Conservation (phyloP, 2,797 vertebrate genomes). For the Stomatorhinus walkeri region DNA sequence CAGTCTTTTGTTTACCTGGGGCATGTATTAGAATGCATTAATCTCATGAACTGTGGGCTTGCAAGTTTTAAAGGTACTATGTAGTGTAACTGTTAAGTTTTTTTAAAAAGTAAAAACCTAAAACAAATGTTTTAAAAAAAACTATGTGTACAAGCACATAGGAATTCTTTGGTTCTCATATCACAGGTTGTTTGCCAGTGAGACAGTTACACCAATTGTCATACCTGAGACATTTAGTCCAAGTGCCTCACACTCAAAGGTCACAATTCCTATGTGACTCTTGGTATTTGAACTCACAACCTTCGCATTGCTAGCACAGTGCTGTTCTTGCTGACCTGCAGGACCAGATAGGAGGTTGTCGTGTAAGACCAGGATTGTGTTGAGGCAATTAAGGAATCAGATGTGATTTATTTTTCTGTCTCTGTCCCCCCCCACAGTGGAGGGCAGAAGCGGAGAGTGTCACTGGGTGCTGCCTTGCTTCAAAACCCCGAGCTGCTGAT, state of each 20-base stretch:
- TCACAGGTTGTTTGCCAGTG: neutral
- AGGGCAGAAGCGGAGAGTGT: conserved; percentile 63
- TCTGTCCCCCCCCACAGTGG: conserved; percentile 45
- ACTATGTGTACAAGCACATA: neutral
- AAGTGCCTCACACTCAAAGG: neutral
- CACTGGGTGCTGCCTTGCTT: conserved; percentile 65
- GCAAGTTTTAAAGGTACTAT: neutral
- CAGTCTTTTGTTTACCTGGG: neutral
- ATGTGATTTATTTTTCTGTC: neutral
- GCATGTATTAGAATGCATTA: neutral
- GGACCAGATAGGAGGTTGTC: neutral
- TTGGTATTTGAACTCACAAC: neutral
- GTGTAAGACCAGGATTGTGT: neutral
- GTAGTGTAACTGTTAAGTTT: neutral
- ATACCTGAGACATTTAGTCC: neutral
- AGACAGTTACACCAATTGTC: neutral
- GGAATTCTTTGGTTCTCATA: neutral
- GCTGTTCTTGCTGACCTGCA: neutral
- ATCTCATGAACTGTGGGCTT: neutral
- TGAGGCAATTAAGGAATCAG: neutral
- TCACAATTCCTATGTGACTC: neutral
- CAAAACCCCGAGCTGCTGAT: conserved; percentile 70
- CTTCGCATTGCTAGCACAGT: neutral
- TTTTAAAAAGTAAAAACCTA: neutral
- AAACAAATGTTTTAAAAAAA: neutral